phyloP scores from a whole-genome alignment of 53 echinoderm and acorn worm genomes.

The Luidia sarsii region DNA sequence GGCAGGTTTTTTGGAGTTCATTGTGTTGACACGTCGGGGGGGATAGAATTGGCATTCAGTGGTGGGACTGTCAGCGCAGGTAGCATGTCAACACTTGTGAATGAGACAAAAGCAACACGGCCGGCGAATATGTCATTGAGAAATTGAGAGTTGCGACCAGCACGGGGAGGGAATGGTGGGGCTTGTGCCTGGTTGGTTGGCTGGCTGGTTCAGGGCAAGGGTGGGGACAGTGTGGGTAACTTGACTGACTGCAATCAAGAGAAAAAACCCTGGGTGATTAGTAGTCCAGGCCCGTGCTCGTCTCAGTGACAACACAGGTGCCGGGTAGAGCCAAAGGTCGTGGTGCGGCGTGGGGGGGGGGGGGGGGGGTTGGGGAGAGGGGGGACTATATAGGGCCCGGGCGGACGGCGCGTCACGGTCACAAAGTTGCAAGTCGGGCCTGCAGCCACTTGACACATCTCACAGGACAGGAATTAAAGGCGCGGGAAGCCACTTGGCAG shows the following conservation, averaged over 20 bases:
- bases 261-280: conserved; percentile 45
- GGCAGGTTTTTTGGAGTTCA: too few species aligned
- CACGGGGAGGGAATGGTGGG: too few species aligned
- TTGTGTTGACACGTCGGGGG: not conserved
- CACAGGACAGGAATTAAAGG: conserved; percentile 49
- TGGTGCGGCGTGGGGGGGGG: not conserved
- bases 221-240: too few species aligned
- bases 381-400: conserved; percentile 23
- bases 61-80: conserved; percentile 9
- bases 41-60: conserved; percentile 26
- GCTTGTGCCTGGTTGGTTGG: too few species aligned
- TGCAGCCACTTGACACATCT: conserved; percentile 52
- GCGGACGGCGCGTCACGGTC: conserved; percentile 37
- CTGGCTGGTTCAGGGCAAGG: too few species aligned
- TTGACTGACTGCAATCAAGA: too few species aligned
- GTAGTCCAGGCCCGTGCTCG: conserved; percentile 25
- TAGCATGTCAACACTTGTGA: conserved; percentile 51
- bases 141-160: not conserved
- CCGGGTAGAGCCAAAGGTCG: conserved; percentile 36
- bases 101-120: conserved; percentile 50
- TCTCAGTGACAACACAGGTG: conserved; percentile 50
- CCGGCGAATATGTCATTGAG: not conserved
- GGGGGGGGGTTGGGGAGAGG: not conserved
- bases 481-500: conserved; percentile 42
- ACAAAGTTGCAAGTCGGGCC: conserved; percentile 56